Conservation (phyloP, 2,888 invertebrate genomes). For the Dynastes maya region DNA sequence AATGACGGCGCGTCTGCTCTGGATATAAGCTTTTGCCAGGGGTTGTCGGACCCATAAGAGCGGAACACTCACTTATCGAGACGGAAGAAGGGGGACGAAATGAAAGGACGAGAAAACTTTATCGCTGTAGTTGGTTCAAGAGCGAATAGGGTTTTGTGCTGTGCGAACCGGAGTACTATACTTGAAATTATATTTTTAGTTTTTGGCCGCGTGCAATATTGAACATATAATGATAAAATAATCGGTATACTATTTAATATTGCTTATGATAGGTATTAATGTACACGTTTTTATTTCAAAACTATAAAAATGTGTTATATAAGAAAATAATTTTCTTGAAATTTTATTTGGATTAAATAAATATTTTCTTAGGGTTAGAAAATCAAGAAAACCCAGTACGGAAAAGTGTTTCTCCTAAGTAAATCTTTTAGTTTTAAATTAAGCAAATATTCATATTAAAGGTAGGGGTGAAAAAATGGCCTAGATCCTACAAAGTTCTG, state of each 20-base stretch:
- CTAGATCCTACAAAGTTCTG: no score
- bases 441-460: no score
- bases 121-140: conserved; percentile 15
- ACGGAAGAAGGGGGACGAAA: conserved; percentile 22
- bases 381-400: no score
- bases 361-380: no score
- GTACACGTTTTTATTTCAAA: no score
- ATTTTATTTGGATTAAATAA: no score
- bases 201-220: neutral
- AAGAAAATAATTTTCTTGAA: no score
- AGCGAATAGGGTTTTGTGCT: neutral
- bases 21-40: conserved; percentile 37
- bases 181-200: conserved; percentile 12
- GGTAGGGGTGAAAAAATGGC: no score
- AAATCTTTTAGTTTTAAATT: no score
- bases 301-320: no score
- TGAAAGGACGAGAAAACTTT: conserved; percentile 36
- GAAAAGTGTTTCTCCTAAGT: no score
- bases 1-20: conserved; percentile 34
- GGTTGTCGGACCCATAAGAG: conserved; percentile 38
- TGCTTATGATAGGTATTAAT: no score
- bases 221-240: neutral
- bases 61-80: conserved; percentile 41
- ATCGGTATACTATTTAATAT: neutral
- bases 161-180: neutral